These are phyloP conservation scores for Ia io DNA, from an alignment of 2,113 vertebrate species.

Conservation along the genomic window DNA sequence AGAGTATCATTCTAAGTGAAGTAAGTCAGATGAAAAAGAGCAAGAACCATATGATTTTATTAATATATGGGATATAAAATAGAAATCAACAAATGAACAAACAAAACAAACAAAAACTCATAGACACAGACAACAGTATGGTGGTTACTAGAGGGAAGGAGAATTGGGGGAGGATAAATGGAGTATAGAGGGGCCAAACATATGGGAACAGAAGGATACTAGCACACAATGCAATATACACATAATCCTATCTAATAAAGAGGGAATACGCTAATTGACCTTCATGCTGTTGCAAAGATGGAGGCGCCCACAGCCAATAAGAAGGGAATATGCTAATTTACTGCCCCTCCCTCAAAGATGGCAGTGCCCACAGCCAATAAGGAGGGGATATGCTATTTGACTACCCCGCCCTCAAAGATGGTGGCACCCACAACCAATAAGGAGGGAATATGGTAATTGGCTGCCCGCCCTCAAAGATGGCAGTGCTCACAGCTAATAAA, in stretches of 20 bases:
- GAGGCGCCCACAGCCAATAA: no score
- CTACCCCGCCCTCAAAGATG: no score
- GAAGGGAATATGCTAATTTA: no score
- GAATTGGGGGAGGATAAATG: background rate
- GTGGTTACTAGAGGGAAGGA: background rate
- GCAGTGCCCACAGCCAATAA: no score
- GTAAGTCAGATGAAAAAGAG: background rate
- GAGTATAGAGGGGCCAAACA: background rate
- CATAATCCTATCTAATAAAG: background rate
- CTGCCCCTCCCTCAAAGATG: no score
- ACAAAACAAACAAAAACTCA: background rate
- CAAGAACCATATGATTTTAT: background rate
- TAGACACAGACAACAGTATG: background rate
- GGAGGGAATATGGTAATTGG: no score
- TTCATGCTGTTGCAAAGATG: no score
- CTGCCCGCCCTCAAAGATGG: no score
- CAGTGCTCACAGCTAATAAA: no score
- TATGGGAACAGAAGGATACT: background rate
- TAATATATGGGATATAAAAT: background rate
- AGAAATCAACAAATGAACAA: background rate
- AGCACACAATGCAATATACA: background rate
- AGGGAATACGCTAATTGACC: no score
- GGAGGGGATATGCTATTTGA: no score
- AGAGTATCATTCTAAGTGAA: background rate
- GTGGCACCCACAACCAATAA: no score